Percentiles rank a stretch among this genome's conserved stretches.
Conservation (phyloP, 2,797 vertebrate genomes). For the Esox masquinongy region DNA sequence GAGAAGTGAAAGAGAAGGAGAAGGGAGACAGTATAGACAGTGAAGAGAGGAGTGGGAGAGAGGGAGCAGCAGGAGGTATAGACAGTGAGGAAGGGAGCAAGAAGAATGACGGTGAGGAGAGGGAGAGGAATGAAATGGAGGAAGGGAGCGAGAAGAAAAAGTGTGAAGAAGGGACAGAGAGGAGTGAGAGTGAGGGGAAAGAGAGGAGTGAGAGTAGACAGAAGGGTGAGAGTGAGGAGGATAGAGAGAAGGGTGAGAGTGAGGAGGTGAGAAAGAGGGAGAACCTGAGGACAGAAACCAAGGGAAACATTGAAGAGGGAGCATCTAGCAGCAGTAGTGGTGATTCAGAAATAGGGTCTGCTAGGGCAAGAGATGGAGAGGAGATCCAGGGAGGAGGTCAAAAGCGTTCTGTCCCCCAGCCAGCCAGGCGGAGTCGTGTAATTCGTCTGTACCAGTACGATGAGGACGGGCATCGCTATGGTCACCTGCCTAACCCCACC, state of each 20-base stretch:
- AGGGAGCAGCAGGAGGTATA: neutral
- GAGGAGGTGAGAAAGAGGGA: neutral
- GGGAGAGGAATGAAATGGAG: neutral
- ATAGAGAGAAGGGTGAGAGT: neutral
- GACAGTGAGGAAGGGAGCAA: neutral
- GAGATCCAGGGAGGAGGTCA: neutral
- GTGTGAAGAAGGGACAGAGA: neutral
- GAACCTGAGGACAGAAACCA: neutral
- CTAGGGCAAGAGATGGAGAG: neutral
- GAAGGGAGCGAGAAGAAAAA: neutral
- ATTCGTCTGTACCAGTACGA: slow-evolving; percentile 79
- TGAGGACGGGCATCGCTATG: slow-evolving; percentile 68
- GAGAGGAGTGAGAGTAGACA: neutral
- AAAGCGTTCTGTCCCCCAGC: rapidly evolving
- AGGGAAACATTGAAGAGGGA: slow-evolving; percentile 1
- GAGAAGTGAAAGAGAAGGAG: slow-evolving; percentile 2
- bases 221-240: neutral
- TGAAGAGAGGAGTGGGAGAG: neutral
- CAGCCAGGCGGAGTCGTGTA: slow-evolving; percentile 52
- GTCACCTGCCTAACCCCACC: slow-evolving; percentile 56
- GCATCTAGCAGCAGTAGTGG: neutral
- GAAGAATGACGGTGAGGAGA: neutral
- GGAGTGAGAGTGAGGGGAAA: neutral
- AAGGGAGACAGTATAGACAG: neutral
- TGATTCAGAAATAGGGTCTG: neutral